Evolutionary conservation across 2,888 invertebrate genomes (phyloP), one percentile per base, ranked within the genome.

Genomic region (Aricia artaxerxes): DNA sequence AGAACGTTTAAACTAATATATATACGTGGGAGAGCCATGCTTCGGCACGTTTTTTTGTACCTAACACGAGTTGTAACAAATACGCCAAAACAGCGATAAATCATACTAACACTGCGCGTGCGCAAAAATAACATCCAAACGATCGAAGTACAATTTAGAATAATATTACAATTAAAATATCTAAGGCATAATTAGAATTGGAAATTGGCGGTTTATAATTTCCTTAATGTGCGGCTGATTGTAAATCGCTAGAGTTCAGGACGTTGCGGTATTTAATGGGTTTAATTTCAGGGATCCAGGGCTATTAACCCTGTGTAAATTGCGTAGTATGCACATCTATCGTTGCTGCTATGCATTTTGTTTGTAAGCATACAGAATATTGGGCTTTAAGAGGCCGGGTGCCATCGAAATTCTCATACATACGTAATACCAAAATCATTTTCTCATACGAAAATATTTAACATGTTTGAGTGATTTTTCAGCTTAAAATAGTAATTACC

Each of bases 91-190:
- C 24, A 31, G 7, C 64, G 4, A 64, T 64, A 69, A 35, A 69
- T 69, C 16, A 69, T 38, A 38, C 24, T 31, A 69, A 35, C 16
- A 38, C 69, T 13, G 69, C 69, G 69, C 35, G 69, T 69, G 69
- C 69, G 16, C 16, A 16, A 69, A 38, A 69, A 35, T 38, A 38
- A 16, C 69, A 4, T 38, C 35, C 16, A 38, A 69, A 38, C 69
- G 31, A 69, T 69, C 35, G 1, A 69, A 13, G 69, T 69, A 69
- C 69, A 69, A 38, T 35, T 69, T 35, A 64, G 69, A 69, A 69
- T 69, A 73, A 73, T 44, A 73, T 44, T 73, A 73, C 40, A 73
- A 73, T 73, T 73, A 73, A 73, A 69, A 69, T 69, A 69, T 69
- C 35, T 69, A 69, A 35, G 35, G 69, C 38, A 35, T 31, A 76